Evolutionary conservation across 1,140 invertebrate genomes (phyloP).

Genomic region (Heterodera carotae): DNA sequence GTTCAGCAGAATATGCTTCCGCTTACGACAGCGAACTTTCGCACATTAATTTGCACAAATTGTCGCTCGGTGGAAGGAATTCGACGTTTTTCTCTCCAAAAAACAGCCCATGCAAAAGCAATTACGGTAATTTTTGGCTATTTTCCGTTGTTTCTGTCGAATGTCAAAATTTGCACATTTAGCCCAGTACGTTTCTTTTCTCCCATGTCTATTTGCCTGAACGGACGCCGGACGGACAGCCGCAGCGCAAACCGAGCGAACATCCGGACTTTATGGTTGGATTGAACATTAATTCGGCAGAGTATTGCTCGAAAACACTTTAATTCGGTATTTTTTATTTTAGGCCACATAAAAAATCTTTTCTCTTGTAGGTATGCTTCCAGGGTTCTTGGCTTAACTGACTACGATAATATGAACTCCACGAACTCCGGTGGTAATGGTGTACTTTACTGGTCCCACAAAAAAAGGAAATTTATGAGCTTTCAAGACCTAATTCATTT

Average conservation of each 20-base stretch:
- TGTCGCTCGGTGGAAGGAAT: neutral
- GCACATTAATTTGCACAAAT: neutral
- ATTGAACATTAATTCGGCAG: no score
- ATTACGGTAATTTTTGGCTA: neutral
- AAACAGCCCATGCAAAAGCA: neutral
- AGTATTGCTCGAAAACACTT: no score
- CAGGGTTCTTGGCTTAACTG: no score
- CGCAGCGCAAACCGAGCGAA: constrained; percentile 29
- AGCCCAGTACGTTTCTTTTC: constrained; percentile 9
- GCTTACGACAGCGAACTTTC: neutral
- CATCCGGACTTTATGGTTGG: constrained; percentile 12
- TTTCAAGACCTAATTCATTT: no score
- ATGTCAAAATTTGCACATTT: neutral
- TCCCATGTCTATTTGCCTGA: constrained; percentile 27
- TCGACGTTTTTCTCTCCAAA: neutral
- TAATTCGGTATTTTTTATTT: no score
- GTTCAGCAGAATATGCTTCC: neutral
- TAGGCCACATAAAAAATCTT: neutral
- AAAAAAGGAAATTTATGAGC: no score
- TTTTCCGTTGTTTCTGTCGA: neutral
- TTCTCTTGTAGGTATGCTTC: no score
- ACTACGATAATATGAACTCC: no score
- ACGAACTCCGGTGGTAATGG: no score
- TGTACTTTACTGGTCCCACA: no score
- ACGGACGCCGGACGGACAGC: constrained; percentile 35